Evolutionary conservation across 2,113 vertebrate species (phyloP).

Genomic region (Cheirogaleus medius): DNA sequence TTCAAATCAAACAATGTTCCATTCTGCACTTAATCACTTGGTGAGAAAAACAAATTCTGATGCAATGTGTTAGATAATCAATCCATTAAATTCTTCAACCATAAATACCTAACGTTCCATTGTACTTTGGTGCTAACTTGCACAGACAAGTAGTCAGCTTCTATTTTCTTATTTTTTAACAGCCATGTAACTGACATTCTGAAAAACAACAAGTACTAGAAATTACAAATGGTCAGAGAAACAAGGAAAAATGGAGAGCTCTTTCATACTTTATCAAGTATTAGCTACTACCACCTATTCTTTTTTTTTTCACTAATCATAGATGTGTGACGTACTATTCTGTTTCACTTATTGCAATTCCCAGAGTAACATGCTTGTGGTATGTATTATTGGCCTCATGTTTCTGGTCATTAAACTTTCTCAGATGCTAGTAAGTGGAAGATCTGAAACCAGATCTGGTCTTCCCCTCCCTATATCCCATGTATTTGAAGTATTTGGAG

Average conservation of each 20-base stretch:
- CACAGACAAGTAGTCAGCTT: neutral
- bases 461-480: neutral
- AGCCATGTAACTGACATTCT: neutral
- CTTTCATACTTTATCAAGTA: neutral
- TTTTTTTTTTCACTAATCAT: neutral
- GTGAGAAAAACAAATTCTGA: slow-evolving; percentile 24
- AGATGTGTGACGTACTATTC: neutral
- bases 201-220: neutral
- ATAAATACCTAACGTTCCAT: neutral
- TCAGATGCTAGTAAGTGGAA: neutral
- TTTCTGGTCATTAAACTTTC: slow-evolving; percentile 23
- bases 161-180: neutral
- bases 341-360: neutral
- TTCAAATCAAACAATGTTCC: neutral
- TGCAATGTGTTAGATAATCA: neutral
- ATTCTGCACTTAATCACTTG: neutral
- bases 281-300: neutral
- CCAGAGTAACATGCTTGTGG: neutral
- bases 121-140: neutral
- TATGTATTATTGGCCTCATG: neutral
- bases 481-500: neutral
- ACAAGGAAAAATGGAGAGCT: neutral
- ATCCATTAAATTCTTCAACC: neutral
- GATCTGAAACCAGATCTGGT: neutral
- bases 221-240: neutral